Evolutionary conservation across 2,888 invertebrate genomes (phyloP), one percentile per base, ranked within the genome.

Genomic region (Gastracanthus pulcherrimus): DNA sequence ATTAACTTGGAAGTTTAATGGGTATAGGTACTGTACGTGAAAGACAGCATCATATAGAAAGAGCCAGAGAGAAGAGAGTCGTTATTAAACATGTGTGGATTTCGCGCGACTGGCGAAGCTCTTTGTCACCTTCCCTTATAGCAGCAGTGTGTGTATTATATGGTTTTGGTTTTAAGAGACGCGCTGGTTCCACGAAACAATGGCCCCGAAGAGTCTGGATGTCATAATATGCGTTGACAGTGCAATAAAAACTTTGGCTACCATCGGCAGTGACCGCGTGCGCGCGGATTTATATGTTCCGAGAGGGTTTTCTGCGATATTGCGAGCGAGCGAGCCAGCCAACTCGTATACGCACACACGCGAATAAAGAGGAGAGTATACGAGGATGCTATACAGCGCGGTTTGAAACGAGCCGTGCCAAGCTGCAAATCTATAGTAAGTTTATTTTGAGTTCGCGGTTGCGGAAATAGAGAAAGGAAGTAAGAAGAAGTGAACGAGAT

Each of bases 61-160:
- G 67, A 11, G 62, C n/a, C 26, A 16, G 4, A 26, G n/a, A n/a
- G n/a, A n/a, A n/a, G n/a, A n/a, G 2, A 60, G 69, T 58, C 69
- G 58, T 60, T 74, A 80, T 80, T 70, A 72, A 29, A 55, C 45
- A 67, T 74, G n/a, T n/a, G n/a, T n/a, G n/a, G n/a, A n/a, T n/a
- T n/a, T n/a, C n/a, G n/a, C n/a, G n/a, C n/a, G n/a, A n/a, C n/a
- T n/a, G n/a, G 13, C n/a, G 38, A 4, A 3, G 26, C 67, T 67
- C 58, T 74, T 45, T 34, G 51, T 3, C 23, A 58, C n/a, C n/a
- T n/a, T n/a, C n/a, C n/a, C n/a, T n/a, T n/a, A n/a, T n/a, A 26
- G 2, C 9, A 23, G 41, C 2, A 6, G n/a, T 26, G n/a, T 9
- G 31, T n/a, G 26, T 16, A 6, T 16, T 5, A 26, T 29, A 36